A percentile compares a stretch with the other conserved stretches of the same genome.
Conservation (phyloP, 2,113 vertebrate species). For the Sterrhoptilus dennistouni region DNA sequence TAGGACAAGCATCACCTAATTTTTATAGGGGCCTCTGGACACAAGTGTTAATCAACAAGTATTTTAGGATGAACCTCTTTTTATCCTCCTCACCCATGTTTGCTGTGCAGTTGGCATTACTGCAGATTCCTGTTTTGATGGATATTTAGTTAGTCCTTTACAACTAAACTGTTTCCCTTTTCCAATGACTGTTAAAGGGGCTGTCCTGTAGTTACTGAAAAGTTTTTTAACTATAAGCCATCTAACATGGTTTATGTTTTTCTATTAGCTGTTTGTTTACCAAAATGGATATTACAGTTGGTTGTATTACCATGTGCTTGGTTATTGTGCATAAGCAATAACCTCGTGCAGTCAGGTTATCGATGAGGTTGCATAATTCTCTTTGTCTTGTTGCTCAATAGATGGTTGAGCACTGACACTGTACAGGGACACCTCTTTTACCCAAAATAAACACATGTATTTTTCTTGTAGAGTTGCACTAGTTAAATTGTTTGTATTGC, state of each 20-base stretch:
- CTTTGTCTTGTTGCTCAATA: neutral
- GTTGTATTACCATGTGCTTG: neutral
- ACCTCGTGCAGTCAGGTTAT: neutral
- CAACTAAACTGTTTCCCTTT: neutral
- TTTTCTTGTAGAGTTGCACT: neutral
- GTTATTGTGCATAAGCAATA: neutral
- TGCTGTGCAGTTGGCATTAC: neutral
- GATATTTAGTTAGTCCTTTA: neutral
- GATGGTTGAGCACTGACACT: neutral
- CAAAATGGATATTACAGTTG: neutral
- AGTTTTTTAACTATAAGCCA: neutral
- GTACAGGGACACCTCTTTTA: neutral
- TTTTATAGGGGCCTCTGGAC: neutral
- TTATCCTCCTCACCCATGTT: neutral
- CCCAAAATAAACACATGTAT: neutral
- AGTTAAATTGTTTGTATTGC: neutral
- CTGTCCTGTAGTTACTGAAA: neutral
- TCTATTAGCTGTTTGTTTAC: neutral
- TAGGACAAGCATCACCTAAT: neutral
- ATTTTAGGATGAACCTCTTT: neutral
- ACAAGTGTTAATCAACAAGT: neutral
- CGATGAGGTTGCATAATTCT: neutral
- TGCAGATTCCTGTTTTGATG: neutral
- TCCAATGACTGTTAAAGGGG: neutral
- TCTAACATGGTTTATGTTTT: neutral